Percentiles rank a stretch among this genome's conserved stretches.
Evolutionary conservation across 2,113 vertebrate genomes (phyloP).

Genomic region (Odocoileus virginianus): DNA sequence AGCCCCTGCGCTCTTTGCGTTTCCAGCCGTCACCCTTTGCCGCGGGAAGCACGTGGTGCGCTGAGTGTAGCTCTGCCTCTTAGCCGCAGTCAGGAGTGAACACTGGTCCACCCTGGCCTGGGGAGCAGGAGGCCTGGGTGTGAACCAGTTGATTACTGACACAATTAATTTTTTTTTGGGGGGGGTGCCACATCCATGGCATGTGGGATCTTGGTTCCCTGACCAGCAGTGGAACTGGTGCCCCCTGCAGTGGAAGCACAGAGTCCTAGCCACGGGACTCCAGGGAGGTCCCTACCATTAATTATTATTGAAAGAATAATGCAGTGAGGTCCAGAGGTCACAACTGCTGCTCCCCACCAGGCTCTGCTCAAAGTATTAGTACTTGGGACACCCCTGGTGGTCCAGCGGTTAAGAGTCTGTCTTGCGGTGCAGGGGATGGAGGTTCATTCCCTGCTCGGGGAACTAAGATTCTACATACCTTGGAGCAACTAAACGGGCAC

Average conservation of each 20-base stretch:
- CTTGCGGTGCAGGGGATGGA: neutral
- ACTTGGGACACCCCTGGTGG: neutral
- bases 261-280: neutral
- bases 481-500: neutral
- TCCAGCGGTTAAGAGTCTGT: neutral
- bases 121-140: neutral
- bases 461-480: neutral
- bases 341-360: neutral
- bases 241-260: neutral
- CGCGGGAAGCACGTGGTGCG: accelerated
- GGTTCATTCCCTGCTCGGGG: neutral
- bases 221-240: neutral
- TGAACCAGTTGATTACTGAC: neutral
- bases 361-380: too few species aligned
- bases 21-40: accelerated
- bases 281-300: neutral
- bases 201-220: neutral
- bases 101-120: too few species aligned
- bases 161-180: too few species aligned
- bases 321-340: neutral
- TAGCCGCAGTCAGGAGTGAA: neutral
- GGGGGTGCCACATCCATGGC: neutral
- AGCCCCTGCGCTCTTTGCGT: neutral
- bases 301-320: neutral
- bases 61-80: accelerated